Conservation (phyloP, 2,888 invertebrate species). For the Timandra comae region DNA sequence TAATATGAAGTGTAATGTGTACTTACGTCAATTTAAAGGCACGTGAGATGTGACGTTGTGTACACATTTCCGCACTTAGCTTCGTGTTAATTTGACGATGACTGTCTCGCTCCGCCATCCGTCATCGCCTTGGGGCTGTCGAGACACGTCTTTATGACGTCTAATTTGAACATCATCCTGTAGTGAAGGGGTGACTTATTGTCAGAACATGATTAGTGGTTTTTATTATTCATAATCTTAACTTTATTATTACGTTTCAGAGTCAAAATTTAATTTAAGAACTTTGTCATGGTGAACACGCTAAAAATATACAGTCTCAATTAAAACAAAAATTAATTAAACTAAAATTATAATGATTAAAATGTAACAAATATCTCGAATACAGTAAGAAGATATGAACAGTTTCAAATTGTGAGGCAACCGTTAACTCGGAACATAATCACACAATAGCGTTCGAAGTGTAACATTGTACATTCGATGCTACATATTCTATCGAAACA, state of each 20-base stretch:
- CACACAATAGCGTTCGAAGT: slow-evolving; percentile 30
- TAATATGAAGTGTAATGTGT: too few species aligned
- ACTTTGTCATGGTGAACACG: too few species aligned
- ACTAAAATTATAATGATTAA: too few species aligned
- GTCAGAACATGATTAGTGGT: slow-evolving; percentile 51
- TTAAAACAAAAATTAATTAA: too few species aligned
- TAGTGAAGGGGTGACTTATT: slow-evolving; percentile 60
- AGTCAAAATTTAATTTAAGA: too few species aligned
- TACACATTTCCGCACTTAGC: slow-evolving; percentile 73
- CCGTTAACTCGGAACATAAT: slow-evolving; percentile 22
- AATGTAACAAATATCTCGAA: too few species aligned
- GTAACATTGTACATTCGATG: slow-evolving; percentile 29
- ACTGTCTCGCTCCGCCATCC: slow-evolving; percentile 59
- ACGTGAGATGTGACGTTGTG: slow-evolving; percentile 42
- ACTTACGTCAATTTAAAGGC: slow-evolving; percentile 39
- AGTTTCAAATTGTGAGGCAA: slow-evolving; percentile 18
- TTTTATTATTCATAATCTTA: slow-evolving; percentile 28
- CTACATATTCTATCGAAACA: slow-evolving; percentile 41
- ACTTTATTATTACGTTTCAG: too few species aligned
- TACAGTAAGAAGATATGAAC: too few species aligned
- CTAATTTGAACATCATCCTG: slow-evolving; percentile 66
- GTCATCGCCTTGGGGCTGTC: slow-evolving; percentile 56
- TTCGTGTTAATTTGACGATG: slow-evolving; percentile 68
- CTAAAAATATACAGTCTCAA: too few species aligned
- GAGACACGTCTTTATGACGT: slow-evolving; percentile 58